Evolutionary conservation across 1,140 invertebrate genomes (phyloP).

Genomic region (Drosophila aff.): DNA sequence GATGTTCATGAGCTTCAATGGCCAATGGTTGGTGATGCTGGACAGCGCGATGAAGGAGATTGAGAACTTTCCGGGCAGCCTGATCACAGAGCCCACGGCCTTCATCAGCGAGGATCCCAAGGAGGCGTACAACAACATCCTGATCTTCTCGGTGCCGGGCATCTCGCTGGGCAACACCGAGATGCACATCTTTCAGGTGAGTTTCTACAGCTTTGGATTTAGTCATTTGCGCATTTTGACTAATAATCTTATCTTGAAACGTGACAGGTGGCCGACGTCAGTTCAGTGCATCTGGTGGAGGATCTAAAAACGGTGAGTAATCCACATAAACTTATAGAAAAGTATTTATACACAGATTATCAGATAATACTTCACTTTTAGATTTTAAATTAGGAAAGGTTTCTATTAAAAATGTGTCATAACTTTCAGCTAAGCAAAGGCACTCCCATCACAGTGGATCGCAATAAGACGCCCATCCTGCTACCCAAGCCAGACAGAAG

Average conservation of each 20-base stretch:
- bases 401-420: neutral
- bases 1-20: slow-evolving; percentile 81
- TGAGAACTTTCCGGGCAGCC: slow-evolving; percentile 77
- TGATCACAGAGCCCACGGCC: slow-evolving; percentile 77
- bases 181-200: slow-evolving; percentile 81
- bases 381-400: neutral
- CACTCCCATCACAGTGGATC: slow-evolving; percentile 63
- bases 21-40: slow-evolving; percentile 81
- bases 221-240: neutral
- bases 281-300: slow-evolving; percentile 86
- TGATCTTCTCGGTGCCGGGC: slow-evolving; percentile 77
- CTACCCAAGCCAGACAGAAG: slow-evolving; percentile 68
- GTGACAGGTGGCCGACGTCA: slow-evolving; percentile 85
- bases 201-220: neutral
- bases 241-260: neutral
- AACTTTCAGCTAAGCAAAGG: slow-evolving; percentile 80
- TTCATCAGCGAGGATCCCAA: slow-evolving; percentile 76
- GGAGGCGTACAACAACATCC: slow-evolving; percentile 74
- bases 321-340: too few species aligned
- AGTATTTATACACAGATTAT: neutral
- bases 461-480: slow-evolving; percentile 73
- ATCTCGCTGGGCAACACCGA: slow-evolving; percentile 76
- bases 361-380: neutral
- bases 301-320: slow-evolving; percentile 84
- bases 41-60: slow-evolving; percentile 80